These are phyloP conservation scores for Nothocercus julius DNA, from an alignment of 2,113 vertebrate species.

Conservation along the genomic window DNA sequence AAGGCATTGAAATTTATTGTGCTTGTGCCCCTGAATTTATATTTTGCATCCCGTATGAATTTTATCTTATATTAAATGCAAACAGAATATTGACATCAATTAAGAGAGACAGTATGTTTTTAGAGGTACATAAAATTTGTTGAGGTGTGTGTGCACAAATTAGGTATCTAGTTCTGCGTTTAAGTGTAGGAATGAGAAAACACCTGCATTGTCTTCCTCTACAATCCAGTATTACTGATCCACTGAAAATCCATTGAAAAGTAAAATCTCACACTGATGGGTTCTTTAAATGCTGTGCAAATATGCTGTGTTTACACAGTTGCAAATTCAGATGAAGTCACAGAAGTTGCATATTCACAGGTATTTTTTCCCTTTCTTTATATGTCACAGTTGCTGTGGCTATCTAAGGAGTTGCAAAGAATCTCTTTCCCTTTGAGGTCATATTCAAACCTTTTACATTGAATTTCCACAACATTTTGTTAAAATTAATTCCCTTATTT, in stretches of 20 bases:
- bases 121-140: background rate
- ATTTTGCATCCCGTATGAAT: background rate
- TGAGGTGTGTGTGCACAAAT: background rate
- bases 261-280: background rate
- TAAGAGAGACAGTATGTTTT: background rate
- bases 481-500: constrained; percentile 17
- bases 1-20: background rate
- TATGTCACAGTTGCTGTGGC: background rate
- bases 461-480: background rate
- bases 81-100: background rate
- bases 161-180: background rate
- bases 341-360: background rate
- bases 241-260: background rate
- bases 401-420: background rate
- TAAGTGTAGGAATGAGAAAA: background rate
- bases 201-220: background rate
- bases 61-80: background rate
- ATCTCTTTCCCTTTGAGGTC: background rate
- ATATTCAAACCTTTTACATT: background rate
- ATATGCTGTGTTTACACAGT: fast-evolving
- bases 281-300: background rate
- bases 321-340: too few relatives aligned
- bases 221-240: background rate
- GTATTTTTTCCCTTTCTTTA: background rate
- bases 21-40: background rate